These are phyloP conservation scores for Eciton burchellii DNA, from an alignment of 1,140 invertebrate species.

Conservation along the genomic window DNA sequence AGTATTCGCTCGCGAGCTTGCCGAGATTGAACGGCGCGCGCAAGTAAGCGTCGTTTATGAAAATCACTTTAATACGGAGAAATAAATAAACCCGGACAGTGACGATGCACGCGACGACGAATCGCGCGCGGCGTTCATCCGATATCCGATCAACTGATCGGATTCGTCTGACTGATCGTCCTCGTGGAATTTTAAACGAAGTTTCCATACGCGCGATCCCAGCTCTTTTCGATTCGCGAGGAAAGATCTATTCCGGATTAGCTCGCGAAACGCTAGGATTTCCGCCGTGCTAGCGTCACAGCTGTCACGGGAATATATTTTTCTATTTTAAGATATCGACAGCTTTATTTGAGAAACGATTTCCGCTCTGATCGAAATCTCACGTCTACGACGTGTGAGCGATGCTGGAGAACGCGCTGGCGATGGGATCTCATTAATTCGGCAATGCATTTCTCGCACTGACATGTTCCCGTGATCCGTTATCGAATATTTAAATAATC, in stretches of 20 bases:
- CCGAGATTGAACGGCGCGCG: conserved; percentile 59
- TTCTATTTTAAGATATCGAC: neutral
- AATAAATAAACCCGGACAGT: conserved; percentile 29
- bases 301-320: neutral
- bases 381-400: neutral
- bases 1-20: conserved; percentile 28
- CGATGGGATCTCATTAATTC: neutral
- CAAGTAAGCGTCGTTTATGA: conserved; percentile 61
- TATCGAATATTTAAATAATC: neutral
- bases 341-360: neutral
- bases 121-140: neutral
- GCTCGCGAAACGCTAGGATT: neutral
- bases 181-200: neutral
- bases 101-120: neutral
- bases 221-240: conserved; percentile 19
- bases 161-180: too few species aligned
- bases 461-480: neutral
- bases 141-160: neutral
- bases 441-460: neutral
- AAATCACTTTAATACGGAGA: conserved; percentile 58
- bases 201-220: neutral
- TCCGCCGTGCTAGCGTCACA: neutral
- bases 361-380: neutral
- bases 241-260: neutral
- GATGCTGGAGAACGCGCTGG: neutral